Base-by-base conservation (phyloP, 2,888 invertebrate genomes). In the Lacanobia oleracea region DNA sequence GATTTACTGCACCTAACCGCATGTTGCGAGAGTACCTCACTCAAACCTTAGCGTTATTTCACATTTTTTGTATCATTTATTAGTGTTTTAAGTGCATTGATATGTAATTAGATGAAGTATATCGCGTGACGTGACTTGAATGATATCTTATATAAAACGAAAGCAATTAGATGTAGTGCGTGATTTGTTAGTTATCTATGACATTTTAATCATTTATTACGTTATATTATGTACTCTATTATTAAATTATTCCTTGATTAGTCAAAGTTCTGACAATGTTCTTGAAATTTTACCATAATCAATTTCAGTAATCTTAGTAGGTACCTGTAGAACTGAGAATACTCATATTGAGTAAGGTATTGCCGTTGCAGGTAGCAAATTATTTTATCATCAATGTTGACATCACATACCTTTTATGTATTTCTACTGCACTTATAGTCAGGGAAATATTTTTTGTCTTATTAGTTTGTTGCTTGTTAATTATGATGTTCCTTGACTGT, bases 111-210 rank as follows among this genome's bases (percentile, higher is more conserved):
- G 14, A 27, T 8, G n/a, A 40, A 51, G 14, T n/a, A 21, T 2
- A 21, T 50, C 10, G 23, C 67, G 51, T 64, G n/a, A 27, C 16
- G 10, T 27, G 14, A 27, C n/a, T 40, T 7, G 16, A 23, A n/a
- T 43, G 3, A 27, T 14, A n/a, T 9, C 23, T 33, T 33, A 67
- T 50, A 50, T n/a, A 23, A 27, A 40, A n/a, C 40, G 14, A 50
- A 64, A 50, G 64, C 51, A 60, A 43, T 5, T 67, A 62, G n/a
- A n/a, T 14, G 14, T 50, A 18, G 21, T 63, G 48, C 37, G 10
- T 37, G 37, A 33, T 50, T 60, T 48, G 12, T 45, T 33, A 21
- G 21, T 8, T 33, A 48, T 33, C 18, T 23, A 23, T n/a, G 27
- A 21, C 65, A 43, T 33, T 33, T 56, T n/a, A 18, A 37, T 21